phyloP scores from a whole-genome alignment of 2,888 invertebrate species.

The Neoscelio sp. region DNA sequence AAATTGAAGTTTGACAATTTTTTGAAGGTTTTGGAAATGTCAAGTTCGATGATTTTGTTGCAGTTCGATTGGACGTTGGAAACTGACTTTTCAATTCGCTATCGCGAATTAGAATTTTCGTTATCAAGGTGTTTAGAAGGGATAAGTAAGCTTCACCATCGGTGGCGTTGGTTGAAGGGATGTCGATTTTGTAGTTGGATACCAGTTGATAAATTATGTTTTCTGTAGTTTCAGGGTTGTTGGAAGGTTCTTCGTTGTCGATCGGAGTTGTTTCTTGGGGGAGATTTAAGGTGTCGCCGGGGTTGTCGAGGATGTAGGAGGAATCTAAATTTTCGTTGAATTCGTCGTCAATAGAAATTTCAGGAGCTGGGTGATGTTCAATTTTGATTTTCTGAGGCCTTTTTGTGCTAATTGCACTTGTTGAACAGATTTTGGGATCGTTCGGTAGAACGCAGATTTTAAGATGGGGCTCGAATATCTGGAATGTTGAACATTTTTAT shows the following conservation, averaged over 20 bases:
- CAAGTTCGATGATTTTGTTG: not conserved
- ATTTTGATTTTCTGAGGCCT: constrained; percentile 61
- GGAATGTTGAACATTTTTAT: no score
- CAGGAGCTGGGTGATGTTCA: no score
- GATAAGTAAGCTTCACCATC: constrained; percentile 35
- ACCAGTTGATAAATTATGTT: constrained; percentile 43
- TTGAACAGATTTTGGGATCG: constrained; percentile 74
- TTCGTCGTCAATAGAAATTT: no score
- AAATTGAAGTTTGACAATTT: constrained; percentile 16
- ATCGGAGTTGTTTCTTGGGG: constrained; percentile 12
- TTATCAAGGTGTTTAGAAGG: constrained; percentile 48
- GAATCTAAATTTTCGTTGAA: constrained; percentile 33
- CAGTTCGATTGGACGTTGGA: not conserved
- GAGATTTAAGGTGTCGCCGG: not conserved
- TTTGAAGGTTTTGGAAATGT: not conserved
- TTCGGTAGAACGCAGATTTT: constrained; percentile 78
- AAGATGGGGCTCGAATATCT: constrained; percentile 79
- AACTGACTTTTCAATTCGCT: constrained; percentile 25
- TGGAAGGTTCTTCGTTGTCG: constrained; percentile 8
- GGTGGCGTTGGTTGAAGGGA: constrained; percentile 20
- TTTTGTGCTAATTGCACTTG: constrained; percentile 1
- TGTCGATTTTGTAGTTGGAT: constrained; percentile 54
- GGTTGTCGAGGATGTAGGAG: constrained; percentile 1
- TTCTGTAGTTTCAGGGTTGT: constrained; percentile 13
- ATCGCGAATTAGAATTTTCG: constrained; percentile 39